Conservation (phyloP, 2,797 vertebrate genomes). For the Hyperoplus lanceolatus region DNA sequence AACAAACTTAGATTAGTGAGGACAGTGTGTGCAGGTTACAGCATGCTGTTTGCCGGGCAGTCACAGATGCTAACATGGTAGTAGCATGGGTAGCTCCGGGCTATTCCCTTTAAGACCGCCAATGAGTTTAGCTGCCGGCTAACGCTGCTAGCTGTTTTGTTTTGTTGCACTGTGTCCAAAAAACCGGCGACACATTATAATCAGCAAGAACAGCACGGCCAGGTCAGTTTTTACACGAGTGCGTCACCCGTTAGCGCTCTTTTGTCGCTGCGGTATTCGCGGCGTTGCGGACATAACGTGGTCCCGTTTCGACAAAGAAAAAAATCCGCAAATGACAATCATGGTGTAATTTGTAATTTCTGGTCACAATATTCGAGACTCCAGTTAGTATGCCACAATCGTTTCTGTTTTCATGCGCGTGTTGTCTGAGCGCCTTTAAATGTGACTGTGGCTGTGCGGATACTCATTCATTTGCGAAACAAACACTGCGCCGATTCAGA, state of each 20-base stretch:
- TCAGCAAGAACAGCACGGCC: fast-evolving
- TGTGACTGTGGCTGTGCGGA: slow-evolving; percentile 13
- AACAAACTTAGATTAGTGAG: neutral
- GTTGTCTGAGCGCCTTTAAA: neutral
- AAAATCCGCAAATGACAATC: slow-evolving; percentile 81
- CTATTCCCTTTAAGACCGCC: slow-evolving; percentile 39
- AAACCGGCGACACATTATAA: neutral
- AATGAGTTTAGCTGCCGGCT: slow-evolving; percentile 56
- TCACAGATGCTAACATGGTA: slow-evolving; percentile 68
- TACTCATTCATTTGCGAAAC: slow-evolving; percentile 85
- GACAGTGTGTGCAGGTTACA: neutral
- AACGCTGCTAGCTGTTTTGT: slow-evolving; percentile 51
- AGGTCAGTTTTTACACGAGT: neutral
- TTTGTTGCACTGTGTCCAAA: slow-evolving; percentile 2
- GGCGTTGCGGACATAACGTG: slow-evolving; percentile 82
- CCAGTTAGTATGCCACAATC: fast-evolving
- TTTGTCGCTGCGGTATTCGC: slow-evolving; percentile 76
- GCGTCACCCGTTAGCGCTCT: slow-evolving; percentile 59
- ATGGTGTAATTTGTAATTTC: slow-evolving; percentile 25
- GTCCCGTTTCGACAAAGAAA: slow-evolving; percentile 84
- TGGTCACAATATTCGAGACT: neutral
- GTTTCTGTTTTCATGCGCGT: fast-evolving
- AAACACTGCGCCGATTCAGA: slow-evolving; percentile 84
- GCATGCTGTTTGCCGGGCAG: neutral
- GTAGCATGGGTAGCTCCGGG: slow-evolving; percentile 74